Conservation (phyloP, 1,140 invertebrate genomes). For the Drosophila fuyamai region DNA sequence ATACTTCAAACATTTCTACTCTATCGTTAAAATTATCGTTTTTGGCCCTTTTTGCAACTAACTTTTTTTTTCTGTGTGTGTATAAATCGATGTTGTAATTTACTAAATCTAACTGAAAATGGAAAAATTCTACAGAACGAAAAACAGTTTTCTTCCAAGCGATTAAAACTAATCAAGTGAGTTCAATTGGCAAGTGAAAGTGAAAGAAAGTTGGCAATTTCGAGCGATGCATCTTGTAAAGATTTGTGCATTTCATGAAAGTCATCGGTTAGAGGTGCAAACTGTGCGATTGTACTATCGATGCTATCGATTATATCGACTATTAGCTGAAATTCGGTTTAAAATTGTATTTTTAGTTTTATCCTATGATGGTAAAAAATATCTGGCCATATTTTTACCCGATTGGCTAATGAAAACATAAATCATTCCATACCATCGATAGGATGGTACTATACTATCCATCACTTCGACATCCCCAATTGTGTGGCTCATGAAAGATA, state of each 20-base stretch:
- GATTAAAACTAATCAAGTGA: constrained; percentile 72
- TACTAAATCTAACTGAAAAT: constrained; percentile 61
- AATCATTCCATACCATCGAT: constrained; percentile 28
- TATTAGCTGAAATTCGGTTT: neutral
- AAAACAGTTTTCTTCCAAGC: constrained; percentile 63
- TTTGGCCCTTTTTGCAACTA: constrained; percentile 76
- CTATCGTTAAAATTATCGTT: constrained; percentile 54
- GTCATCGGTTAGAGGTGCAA: constrained; percentile 28
- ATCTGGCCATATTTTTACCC: neutral
- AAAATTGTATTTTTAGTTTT: constrained; percentile 7
- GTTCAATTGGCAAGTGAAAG: constrained; percentile 82
- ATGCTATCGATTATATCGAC: constrained; percentile 16
- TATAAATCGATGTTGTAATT: constrained; percentile 83
- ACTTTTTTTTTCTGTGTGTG: constrained; percentile 75
- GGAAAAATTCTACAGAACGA: constrained; percentile 73
- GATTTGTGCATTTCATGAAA: constrained; percentile 28
- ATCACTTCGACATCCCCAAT: constrained; percentile 28
- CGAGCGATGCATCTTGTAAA: constrained; percentile 40
- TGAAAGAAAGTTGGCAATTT: constrained; percentile 71
- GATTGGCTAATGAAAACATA: constrained; percentile 28
- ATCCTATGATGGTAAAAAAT: neutral
- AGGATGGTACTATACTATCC: constrained; percentile 27
- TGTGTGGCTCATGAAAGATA: constrained; percentile 49
- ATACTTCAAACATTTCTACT: constrained; percentile 45
- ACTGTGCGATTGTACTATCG: constrained; percentile 15